phyloP scores from a whole-genome alignment of 2,888 invertebrate species.

The Listrodromus nycthemerus region DNA sequence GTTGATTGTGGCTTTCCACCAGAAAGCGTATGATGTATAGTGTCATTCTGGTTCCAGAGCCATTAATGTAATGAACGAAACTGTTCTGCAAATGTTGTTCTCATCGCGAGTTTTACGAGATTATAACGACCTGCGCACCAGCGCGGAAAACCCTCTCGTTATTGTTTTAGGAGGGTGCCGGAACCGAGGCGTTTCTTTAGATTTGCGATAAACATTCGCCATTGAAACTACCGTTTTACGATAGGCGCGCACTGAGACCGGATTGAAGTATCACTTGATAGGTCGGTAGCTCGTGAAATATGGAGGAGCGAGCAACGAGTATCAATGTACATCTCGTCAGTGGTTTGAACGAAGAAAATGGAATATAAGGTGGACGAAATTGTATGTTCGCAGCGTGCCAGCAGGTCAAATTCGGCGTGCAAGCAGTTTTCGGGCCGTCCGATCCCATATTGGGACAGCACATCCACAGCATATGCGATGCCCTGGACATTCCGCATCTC shows the following conservation, averaged over 20 bases:
- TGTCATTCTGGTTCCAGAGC: background rate
- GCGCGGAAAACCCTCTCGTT: slow-evolving; percentile 27
- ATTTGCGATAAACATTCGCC: background rate
- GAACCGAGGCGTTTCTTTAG: background rate
- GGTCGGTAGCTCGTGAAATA: too few relatives aligned
- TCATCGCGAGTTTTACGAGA: slow-evolving; percentile 25
- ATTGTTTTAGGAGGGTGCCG: slow-evolving; percentile 35
- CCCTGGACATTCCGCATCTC: slow-evolving; percentile 92
- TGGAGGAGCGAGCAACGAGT: too few relatives aligned
- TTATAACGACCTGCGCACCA: slow-evolving; percentile 12
- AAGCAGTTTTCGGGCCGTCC: slow-evolving; percentile 92
- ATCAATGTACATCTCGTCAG: too few relatives aligned
- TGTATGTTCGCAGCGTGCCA: slow-evolving; percentile 87
- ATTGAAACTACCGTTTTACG: slow-evolving; percentile 40
- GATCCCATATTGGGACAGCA: slow-evolving; percentile 90
- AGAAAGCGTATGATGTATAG: background rate
- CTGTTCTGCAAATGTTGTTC: background rate
- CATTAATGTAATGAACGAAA: slow-evolving; percentile 1
- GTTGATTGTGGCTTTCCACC: background rate
- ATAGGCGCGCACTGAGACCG: slow-evolving; percentile 13
- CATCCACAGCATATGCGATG: slow-evolving; percentile 92
- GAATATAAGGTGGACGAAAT: slow-evolving; percentile 4
- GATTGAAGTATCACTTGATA: too few relatives aligned
- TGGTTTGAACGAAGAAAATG: background rate
- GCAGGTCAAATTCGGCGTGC: slow-evolving; percentile 89